Conservation (phyloP, 1,140 invertebrate genomes). For the Sycobia sp. region DNA sequence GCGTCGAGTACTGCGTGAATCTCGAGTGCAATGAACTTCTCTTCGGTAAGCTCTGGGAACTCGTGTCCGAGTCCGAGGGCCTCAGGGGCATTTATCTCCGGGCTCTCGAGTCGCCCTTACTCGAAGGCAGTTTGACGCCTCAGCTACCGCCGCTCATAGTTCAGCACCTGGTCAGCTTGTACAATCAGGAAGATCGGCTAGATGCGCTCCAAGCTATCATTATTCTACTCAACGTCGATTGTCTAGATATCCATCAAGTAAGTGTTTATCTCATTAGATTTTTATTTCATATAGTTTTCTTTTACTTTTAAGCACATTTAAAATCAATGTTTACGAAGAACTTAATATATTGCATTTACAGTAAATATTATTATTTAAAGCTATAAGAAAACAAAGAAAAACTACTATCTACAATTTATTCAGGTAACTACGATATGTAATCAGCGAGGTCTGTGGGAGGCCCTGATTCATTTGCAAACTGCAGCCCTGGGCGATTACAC, state of each 20-base stretch:
- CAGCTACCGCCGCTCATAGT: conserved; percentile 68
- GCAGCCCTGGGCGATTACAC: conserved; percentile 83
- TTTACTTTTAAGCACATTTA: too few species aligned
- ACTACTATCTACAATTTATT: not conserved
- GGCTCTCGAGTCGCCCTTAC: conserved; percentile 59
- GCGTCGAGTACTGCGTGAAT: conserved; percentile 56
- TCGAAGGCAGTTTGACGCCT: conserved; percentile 61
- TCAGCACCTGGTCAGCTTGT: conserved; percentile 70
- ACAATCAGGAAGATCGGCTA: conserved; percentile 63
- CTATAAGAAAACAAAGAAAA: too few species aligned
- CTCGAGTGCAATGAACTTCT: conserved; percentile 61
- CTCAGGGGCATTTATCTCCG: conserved; percentile 59
- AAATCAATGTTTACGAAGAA: too few species aligned
- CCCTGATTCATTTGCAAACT: conserved; percentile 88
- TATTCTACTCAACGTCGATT: conserved; percentile 80
- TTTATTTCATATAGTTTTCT: too few species aligned
- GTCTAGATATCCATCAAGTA: conserved; percentile 88
- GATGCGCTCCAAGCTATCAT: conserved; percentile 80
- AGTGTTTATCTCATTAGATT: conserved; percentile 5
- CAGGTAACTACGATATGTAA: conserved; percentile 78
- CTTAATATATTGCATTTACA: not conserved
- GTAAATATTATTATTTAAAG: not conserved
- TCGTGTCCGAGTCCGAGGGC: conserved; percentile 55
- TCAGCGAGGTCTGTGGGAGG: conserved; percentile 80
- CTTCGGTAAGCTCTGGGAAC: conserved; percentile 64